phyloP scores from a whole-genome alignment of 1,140 invertebrate species.

The Plodia interpunctella region DNA sequence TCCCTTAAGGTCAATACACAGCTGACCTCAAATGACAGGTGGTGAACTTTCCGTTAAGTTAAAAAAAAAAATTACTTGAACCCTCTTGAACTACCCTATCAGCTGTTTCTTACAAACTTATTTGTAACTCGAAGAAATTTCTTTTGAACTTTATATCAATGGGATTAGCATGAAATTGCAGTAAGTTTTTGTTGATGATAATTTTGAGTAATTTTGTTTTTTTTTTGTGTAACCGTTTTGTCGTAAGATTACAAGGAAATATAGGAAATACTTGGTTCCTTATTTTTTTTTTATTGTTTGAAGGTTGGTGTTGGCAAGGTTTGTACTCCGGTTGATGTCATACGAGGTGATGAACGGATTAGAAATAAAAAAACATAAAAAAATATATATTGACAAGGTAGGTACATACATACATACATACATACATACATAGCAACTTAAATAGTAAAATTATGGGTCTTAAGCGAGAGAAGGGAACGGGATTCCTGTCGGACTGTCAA shows the following conservation, averaged over 20 bases:
- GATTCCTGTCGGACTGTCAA: too few species aligned
- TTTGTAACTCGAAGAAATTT: background rate
- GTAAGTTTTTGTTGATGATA: background rate
- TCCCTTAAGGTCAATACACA: background rate
- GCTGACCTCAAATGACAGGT: background rate
- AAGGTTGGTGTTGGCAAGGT: background rate
- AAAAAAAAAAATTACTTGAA: background rate
- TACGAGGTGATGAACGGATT: too few species aligned
- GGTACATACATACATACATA: too few species aligned
- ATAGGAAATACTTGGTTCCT: background rate
- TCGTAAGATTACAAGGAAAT: background rate
- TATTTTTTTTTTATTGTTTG: background rate
- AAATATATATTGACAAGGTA: too few species aligned
- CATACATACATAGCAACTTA: too few species aligned
- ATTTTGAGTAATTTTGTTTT: background rate
- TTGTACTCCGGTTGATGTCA: too few species aligned
- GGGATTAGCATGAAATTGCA: background rate
- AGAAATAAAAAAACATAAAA: too few species aligned
- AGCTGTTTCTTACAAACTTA: conserved; percentile 6
- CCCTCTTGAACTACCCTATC: conserved; percentile 1
- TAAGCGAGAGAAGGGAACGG: too few species aligned
- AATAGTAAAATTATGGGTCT: too few species aligned
- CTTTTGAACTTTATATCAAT: background rate
- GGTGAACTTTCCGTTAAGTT: background rate
- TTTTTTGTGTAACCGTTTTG: background rate